A percentile compares a stretch with the other conserved stretches of the same genome.
These are phyloP conservation scores for Eupeodes luniger DNA, from an alignment of 2,888 invertebrate species.

Conservation along the genomic window DNA sequence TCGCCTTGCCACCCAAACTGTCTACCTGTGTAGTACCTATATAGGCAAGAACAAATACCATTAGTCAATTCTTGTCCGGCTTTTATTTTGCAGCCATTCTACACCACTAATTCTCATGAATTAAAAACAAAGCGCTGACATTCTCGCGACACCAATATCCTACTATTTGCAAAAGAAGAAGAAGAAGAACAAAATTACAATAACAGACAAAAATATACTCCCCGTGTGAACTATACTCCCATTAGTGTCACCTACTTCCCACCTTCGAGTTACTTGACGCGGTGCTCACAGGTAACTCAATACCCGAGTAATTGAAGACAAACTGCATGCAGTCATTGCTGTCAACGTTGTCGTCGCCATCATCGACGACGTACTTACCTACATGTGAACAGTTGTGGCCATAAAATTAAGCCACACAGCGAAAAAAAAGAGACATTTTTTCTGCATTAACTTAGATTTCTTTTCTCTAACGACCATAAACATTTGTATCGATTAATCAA, in stretches of 20 bases:
- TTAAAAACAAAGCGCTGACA: slow-evolving; percentile 69
- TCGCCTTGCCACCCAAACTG: slow-evolving; percentile 2
- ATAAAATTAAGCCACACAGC: too few species aligned
- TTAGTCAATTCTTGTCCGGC: slow-evolving; percentile 15
- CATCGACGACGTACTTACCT: not conserved
- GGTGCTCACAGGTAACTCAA: slow-evolving; percentile 73
- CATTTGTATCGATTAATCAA: too few species aligned
- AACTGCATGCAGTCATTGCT: slow-evolving; percentile 69
- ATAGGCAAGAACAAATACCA: not conserved
- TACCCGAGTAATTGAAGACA: slow-evolving; percentile 75
- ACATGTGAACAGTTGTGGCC: not conserved
- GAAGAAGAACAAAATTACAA: not conserved
- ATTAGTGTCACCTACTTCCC: slow-evolving; percentile 73
- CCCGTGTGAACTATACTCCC: slow-evolving; percentile 54
- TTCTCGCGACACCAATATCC: slow-evolving; percentile 48
- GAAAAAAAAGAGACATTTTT: too few species aligned
- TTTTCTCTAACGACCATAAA: too few species aligned
- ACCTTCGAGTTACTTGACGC: slow-evolving; percentile 72
- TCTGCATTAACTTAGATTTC: too few species aligned
- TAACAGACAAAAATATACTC: slow-evolving; percentile 48
- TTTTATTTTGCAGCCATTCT: slow-evolving; percentile 57
- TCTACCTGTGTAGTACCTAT: not conserved
- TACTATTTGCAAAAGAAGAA: slow-evolving; percentile 24
- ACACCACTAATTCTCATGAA: slow-evolving; percentile 71
- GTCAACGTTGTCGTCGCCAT: slow-evolving; percentile 53